Base-by-base conservation (phyloP, 2,113 vertebrate genomes). In the Panthera tigris region DNA sequence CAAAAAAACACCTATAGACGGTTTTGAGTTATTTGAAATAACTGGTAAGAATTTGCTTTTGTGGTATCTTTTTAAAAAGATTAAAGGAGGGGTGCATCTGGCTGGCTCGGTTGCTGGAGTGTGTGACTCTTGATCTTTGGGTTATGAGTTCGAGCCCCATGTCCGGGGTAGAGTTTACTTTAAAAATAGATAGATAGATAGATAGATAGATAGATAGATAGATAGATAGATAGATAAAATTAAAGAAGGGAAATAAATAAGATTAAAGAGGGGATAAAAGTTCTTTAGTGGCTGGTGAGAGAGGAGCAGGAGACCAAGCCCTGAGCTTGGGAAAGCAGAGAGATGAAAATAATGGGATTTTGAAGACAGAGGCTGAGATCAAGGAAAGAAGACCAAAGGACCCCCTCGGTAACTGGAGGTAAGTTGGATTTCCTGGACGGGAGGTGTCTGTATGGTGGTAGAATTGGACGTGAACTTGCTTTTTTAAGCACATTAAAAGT, bases 371-470 rank as follows among this genome's bases (percentile, higher is more conserved):
- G 52, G 27, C 39, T 33, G 14, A 21, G 33, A 29, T 4, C 9
- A 57, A 31, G 57, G 25, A 82, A 27, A 39, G 6, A 36, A 86
- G n/a, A 68, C 15, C 36, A 31, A 41, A 76, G 33, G 27, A 14
- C 1, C 7, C 21, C 21, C 8, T 21, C 23, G 7, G 6, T 83
- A 41, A n/a, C 27, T 15, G 41, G 16, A 45, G 36, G 23, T 15
- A 21, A n/a, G 7, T 23, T 4, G 4, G 25, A 12, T 25, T 10
- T 50, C 33, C 65, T 25, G 45, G 48, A 48, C 5, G 8, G 52
- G 7, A 68, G 13, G 11, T 45, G 29, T 33, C n/a, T 25, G 18
- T 4, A 8, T 2, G 1, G 0, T 16, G 14, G 29, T 0, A 33
- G 18, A 33, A 27, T 10, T 6, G 23, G 91, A 57, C 25, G 9